phyloP scores from a whole-genome alignment of 64 coral and sea anemone species.

The Catalaphyllia jardinei region DNA sequence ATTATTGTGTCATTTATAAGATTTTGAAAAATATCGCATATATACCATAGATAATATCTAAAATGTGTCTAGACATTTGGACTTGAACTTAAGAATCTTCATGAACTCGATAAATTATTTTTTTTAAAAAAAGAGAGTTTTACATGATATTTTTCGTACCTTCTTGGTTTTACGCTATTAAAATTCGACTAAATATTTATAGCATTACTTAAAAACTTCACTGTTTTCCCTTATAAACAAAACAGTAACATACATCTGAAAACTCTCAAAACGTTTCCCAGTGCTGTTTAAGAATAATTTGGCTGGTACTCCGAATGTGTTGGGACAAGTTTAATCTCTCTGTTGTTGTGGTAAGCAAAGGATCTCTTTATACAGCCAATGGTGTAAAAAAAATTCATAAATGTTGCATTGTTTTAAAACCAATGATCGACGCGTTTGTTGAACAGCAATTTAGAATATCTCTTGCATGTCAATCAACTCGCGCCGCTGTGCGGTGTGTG shows the following conservation, averaged over 20 bases:
- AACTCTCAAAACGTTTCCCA: background rate
- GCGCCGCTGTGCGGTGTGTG: constrained; percentile 11
- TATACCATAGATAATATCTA: too few species aligned
- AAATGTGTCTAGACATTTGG: background rate
- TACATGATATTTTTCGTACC: too few species aligned
- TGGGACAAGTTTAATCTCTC: constrained; percentile 8
- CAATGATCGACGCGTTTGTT: constrained; percentile 19
- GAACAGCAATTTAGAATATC: constrained; percentile 40
- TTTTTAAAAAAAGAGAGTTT: too few species aligned
- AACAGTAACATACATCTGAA: background rate
- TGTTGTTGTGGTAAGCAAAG: constrained; percentile 7
- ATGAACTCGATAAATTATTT: background rate
- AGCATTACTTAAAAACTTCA: background rate
- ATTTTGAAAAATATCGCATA: too few species aligned
- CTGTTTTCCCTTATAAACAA: background rate
- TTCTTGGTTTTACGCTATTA: too few species aligned
- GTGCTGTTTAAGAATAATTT: constrained; percentile 14
- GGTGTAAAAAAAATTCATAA: constrained; percentile 19
- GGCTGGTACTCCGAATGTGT: background rate
- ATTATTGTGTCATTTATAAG: too few species aligned
- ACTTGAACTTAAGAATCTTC: background rate
- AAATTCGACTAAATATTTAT: too few species aligned
- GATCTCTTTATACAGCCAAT: constrained; percentile 21
- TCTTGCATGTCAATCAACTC: constrained; percentile 36
- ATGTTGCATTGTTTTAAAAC: constrained; percentile 37